Conservation (phyloP, 2,113 vertebrate genomes). For the Amazona guildingii region DNA sequence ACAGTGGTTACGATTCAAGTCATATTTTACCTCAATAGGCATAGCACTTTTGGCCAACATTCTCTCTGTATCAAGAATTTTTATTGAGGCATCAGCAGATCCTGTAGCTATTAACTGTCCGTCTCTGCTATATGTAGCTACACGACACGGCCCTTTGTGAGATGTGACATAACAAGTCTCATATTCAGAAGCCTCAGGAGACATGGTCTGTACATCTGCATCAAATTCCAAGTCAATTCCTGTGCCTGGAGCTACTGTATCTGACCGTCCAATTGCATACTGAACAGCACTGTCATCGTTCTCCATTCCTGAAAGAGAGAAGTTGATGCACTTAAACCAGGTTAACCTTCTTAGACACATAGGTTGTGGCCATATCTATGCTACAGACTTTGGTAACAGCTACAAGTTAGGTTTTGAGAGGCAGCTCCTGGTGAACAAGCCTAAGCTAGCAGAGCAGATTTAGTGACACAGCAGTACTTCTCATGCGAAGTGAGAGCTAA, state of each 20-base stretch:
- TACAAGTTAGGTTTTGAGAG: not conserved
- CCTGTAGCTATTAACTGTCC: conserved; percentile 96
- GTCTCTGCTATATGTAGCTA: conserved; percentile 94
- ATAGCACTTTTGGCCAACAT: conserved; percentile 98
- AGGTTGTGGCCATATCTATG: not conserved
- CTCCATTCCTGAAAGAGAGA: conserved; percentile 88
- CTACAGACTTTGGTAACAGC: not conserved
- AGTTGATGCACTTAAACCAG: not conserved
- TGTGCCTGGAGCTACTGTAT: conserved; percentile 93
- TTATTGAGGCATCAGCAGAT: conserved; percentile 96
- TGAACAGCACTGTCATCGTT: conserved; percentile 95
- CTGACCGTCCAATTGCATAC: conserved; percentile 95
- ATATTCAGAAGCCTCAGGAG: conserved; percentile 95
- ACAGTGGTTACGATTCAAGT: not conserved
- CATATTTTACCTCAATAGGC: conserved; percentile 89
- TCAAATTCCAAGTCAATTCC: conserved; percentile 97
- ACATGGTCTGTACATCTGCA: conserved; percentile 97
- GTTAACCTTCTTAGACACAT: not conserved
- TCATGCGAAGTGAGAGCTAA: rapidly evolving
- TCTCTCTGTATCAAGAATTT: conserved; percentile 96
- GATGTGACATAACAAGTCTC: conserved; percentile 98
- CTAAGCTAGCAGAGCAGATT: not conserved
- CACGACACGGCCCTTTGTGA: conserved; percentile 94
- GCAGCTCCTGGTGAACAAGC: not conserved
- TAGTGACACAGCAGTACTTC: not conserved